A percentile compares a stretch with the other conserved stretches of the same genome.
These are phyloP conservation scores for Cylindroiulus punctatus DNA, from an alignment of 2,888 invertebrate genomes.

Conservation along the genomic window DNA sequence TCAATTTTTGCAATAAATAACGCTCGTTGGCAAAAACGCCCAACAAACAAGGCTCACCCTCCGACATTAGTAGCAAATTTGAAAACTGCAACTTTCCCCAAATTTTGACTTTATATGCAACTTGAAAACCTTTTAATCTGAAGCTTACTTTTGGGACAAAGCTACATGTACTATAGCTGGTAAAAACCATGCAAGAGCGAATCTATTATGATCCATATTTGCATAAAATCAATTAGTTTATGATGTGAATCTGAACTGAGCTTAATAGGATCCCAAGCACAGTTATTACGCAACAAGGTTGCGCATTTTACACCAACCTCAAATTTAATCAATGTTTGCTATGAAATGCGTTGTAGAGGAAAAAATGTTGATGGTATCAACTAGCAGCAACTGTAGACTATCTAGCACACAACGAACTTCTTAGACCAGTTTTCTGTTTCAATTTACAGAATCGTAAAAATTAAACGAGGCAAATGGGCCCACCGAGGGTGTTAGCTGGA, in stretches of 20 bases:
- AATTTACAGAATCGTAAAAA: neutral
- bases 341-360: neutral
- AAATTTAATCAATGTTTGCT: conserved; percentile 13
- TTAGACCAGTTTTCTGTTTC: conserved; percentile 1
- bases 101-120: neutral
- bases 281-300: conserved; percentile 11
- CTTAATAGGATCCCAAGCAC: conserved; percentile 17
- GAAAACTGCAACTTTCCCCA: neutral
- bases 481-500: neutral
- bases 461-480: neutral
- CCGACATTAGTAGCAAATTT: neutral
- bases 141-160: neutral
- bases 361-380: neutral
- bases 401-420: neutral
- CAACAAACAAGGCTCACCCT: neutral
- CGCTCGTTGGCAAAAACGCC: neutral
- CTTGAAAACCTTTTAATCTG: neutral
- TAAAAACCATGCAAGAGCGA: neutral
- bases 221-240: conserved; percentile 40
- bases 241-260: conserved; percentile 12
- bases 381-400: neutral
- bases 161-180: too few species aligned
- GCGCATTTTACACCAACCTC: conserved; percentile 39
- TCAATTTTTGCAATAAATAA: neutral
- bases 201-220: neutral